These are phyloP conservation scores for Sitodiplosis mosellana DNA, from an alignment of 1,140 invertebrate genomes.

Conservation along the genomic window DNA sequence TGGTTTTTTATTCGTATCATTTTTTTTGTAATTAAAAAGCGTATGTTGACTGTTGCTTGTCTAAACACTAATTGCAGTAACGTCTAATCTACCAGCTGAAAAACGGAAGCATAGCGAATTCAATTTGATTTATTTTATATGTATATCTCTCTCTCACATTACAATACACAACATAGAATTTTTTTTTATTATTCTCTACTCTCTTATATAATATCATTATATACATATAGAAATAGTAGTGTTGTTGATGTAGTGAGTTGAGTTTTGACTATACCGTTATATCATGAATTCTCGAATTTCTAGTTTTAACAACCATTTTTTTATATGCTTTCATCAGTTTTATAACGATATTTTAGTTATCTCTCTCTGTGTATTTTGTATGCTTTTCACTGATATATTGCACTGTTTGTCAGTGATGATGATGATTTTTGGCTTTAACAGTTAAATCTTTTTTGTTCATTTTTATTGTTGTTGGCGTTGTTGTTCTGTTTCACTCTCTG, in stretches of 20 bases:
- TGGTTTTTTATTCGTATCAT: neutral
- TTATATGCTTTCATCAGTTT: slow-evolving; percentile 1
- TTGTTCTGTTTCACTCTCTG: neutral
- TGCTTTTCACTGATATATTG: slow-evolving; percentile 2
- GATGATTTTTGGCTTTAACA: neutral
- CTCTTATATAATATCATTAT: too few relatives aligned
- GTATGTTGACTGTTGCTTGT: neutral
- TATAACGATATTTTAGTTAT: neutral
- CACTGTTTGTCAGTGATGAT: neutral
- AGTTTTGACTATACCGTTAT: slow-evolving; percentile 4
- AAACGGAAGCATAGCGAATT: neutral
- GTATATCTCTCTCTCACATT: too few relatives aligned
- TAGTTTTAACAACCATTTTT: neutral
- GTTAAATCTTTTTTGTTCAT: neutral
- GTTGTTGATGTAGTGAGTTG: slow-evolving; percentile 5
- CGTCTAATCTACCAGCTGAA: neutral
- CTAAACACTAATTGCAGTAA: neutral
- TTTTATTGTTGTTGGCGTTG: neutral
- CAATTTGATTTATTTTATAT: too few relatives aligned
- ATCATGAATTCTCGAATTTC: neutral
- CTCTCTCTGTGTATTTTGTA: neutral
- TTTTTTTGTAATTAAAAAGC: slow-evolving; percentile 1
- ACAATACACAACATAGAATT: too few relatives aligned
- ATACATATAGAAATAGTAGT: neutral
- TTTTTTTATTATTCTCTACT: too few relatives aligned